Evolutionary conservation across 2,888 invertebrate species (phyloP), one percentile per base, ranked within the genome.

Genomic region (Thelaira solivaga): DNA sequence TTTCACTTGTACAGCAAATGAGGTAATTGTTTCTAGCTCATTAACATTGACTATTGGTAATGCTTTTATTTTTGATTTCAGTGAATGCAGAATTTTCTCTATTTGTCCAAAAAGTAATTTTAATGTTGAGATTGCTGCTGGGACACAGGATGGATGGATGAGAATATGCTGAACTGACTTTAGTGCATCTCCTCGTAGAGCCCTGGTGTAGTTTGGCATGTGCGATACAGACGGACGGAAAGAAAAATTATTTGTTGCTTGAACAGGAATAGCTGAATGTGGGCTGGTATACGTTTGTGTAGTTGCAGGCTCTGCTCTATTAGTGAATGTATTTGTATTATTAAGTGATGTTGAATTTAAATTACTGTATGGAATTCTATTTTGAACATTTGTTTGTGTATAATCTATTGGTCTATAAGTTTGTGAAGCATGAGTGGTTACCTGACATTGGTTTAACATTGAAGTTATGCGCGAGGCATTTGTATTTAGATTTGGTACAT

Each of bases 81-180:
- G 16, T 8, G 61, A 59, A 29, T 61, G 24, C 18, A 74, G 26
- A 43, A 74, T 68, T 20, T 75, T 62, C 36, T 73, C 78, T 13
- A 65, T 65, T 47, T 79, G 78, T 11, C 74, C 74, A 55, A 61
- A 79, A n/a, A 71, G 47, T 4, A 75, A 41, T 41, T 61, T 74
- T 2, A 78, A 49, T 5, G 49, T 74, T 8, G 69, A 71, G 8
- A 79, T 67, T 39, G 71, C 78, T 8, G 59, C 53, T 10, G 55
- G 26, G 3, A 6, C 4, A 26, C 4, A 26, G 3, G 26, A 26
- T 26, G 26, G 2, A 26, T 20, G 10, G 26, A 47, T 6, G n/a
- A 24, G 47, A 24, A 47, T 24, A 13, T n/a, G 4, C 1, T 39
- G 36, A 39, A 4, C 36, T 10, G 11, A 39, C 13, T 8, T 39